phyloP scores from a whole-genome alignment of 2,888 invertebrate genomes.

The Epirrhoe alternata region DNA sequence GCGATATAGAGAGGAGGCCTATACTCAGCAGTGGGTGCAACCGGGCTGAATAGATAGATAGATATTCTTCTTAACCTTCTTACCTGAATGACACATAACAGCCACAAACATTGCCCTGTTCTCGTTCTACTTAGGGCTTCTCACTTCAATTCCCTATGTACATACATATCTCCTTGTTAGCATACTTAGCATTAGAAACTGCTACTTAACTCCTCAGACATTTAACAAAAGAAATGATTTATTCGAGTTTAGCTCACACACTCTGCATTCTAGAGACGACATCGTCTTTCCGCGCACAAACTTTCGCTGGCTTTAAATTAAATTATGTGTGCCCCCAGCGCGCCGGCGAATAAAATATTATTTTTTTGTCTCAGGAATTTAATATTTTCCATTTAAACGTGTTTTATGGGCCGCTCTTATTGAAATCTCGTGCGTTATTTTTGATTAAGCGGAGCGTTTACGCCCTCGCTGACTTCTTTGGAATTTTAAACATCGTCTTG shows the following conservation, averaged over 20 bases:
- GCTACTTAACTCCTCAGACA: slow-evolving; percentile 36
- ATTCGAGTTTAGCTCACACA: slow-evolving; percentile 49
- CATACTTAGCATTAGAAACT: background rate
- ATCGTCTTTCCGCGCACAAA: slow-evolving; percentile 46
- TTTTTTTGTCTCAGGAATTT: slow-evolving; percentile 77
- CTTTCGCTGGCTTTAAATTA: slow-evolving; percentile 61
- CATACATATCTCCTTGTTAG: too few species aligned
- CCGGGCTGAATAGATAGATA: too few species aligned
- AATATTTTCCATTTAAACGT: slow-evolving; percentile 78
- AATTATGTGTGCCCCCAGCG: slow-evolving; percentile 67
- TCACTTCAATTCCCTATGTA: too few species aligned
- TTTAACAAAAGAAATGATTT: slow-evolving; percentile 54
- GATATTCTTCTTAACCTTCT: too few species aligned
- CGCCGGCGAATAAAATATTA: slow-evolving; percentile 62
- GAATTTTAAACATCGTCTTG: slow-evolving; percentile 65
- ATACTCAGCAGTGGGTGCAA: too few species aligned
- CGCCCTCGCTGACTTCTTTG: slow-evolving; percentile 42
- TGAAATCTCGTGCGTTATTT: slow-evolving; percentile 77
- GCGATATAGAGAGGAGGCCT: too few species aligned
- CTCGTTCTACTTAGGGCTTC: too few species aligned
- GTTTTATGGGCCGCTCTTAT: slow-evolving; percentile 75
- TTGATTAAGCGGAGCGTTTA: slow-evolving; percentile 66
- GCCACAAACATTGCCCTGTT: too few species aligned
- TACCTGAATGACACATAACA: too few species aligned
- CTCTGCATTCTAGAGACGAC: slow-evolving; percentile 42